Percentiles rank a stretch among this genome's conserved stretches.
Conservation (phyloP, 2,113 vertebrate species). For the Jaculus jaculus region DNA sequence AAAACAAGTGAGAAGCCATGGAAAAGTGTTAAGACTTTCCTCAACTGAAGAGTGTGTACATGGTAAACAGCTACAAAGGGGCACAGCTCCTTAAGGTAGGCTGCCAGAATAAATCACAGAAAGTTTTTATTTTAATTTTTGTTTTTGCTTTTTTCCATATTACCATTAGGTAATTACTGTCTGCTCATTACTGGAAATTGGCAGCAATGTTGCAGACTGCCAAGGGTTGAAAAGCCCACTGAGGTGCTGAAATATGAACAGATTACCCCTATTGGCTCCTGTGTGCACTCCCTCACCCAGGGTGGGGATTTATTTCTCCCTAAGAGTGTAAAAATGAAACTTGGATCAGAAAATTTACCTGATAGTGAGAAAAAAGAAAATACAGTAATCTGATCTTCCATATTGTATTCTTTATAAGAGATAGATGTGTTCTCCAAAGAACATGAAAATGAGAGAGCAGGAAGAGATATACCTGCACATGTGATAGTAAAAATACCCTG, state of each 20-base stretch:
- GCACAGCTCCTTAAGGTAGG: not conserved
- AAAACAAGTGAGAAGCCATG: not conserved
- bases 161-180: not conserved
- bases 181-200: conserved; percentile 23
- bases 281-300: not conserved
- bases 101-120: not conserved
- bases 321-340: not conserved
- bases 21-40: not conserved
- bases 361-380: not conserved
- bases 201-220: not conserved
- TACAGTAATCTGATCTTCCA: not conserved
- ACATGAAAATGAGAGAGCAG: not conserved
- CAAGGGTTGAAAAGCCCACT: not conserved
- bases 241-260: not conserved
- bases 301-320: not conserved
- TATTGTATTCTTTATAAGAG: not conserved
- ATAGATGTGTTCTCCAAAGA: not conserved
- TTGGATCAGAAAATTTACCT: not conserved
- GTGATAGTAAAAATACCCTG: not conserved
- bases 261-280: not conserved
- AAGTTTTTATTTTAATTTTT: not conserved
- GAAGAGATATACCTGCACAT: not conserved
- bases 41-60: not conserved
- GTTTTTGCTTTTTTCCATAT: not conserved
- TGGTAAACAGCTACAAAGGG: not conserved